Evolutionary conservation across 2,888 invertebrate genomes (phyloP).

Genomic region (Chymomyza fuscimana): DNA sequence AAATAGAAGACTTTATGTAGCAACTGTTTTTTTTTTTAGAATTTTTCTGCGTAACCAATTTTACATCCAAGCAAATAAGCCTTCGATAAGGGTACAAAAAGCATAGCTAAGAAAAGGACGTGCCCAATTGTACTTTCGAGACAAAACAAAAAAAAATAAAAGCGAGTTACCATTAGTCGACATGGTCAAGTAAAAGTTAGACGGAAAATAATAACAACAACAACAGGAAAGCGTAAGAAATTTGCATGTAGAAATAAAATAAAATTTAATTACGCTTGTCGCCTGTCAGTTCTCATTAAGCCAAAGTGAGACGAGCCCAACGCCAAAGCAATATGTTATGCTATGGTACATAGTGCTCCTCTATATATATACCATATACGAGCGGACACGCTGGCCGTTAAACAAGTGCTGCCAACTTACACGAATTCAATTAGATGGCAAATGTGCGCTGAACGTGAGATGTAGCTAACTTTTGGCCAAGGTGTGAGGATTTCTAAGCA

Average conservation of each 20-base stretch:
- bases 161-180: background rate
- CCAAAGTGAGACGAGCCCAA: constrained; percentile 28
- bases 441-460: constrained; percentile 39
- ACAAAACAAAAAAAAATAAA: background rate
- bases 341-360: background rate
- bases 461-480: constrained; percentile 15
- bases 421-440: constrained; percentile 70
- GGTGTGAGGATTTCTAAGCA: constrained; percentile 54
- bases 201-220: background rate
- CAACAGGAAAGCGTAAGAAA: constrained; percentile 25
- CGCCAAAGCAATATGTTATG: constrained; percentile 14
- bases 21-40: no score
- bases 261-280: constrained; percentile 78
- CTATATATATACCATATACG: no score
- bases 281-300: constrained; percentile 77
- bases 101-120: background rate
- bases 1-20: no score
- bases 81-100: background rate
- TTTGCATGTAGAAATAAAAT: constrained; percentile 76
- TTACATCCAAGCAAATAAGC: background rate
- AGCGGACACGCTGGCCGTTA: constrained; percentile 22
- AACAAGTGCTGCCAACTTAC: constrained; percentile 55
- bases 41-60: background rate
- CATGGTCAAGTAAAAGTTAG: constrained; percentile 9
- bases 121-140: background rate